phyloP scores from a whole-genome alignment of 1,140 invertebrate genomes.

The Drosophila leontia region DNA sequence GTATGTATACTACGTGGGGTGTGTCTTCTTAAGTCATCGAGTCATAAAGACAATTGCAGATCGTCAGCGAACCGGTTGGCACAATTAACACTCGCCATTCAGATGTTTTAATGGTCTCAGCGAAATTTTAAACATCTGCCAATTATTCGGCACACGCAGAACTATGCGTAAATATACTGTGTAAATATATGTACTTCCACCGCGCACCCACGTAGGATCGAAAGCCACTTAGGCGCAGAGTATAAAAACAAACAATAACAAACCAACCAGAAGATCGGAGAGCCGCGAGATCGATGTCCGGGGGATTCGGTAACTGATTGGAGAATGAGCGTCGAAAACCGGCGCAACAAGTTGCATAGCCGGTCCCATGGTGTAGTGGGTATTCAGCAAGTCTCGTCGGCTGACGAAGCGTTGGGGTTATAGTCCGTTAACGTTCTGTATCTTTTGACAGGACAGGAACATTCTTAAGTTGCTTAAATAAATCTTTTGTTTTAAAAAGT shows the following conservation, averaged over 20 bases:
- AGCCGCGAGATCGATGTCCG: constrained; percentile 40
- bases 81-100: constrained; percentile 24
- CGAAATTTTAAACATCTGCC: constrained; percentile 15
- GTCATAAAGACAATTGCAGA: constrained; percentile 33
- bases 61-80: constrained; percentile 46
- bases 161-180: constrained; percentile 34
- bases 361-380: not conserved
- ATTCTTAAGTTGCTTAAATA: not conserved
- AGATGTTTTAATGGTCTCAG: constrained; percentile 13
- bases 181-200: constrained; percentile 52
- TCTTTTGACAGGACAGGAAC: not conserved
- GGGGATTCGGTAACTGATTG: constrained; percentile 29
- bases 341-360: constrained; percentile 68
- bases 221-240: constrained; percentile 21
- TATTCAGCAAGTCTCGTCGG: not conserved
- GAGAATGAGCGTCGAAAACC: constrained; percentile 52
- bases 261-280: constrained; percentile 28
- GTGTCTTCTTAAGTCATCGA: constrained; percentile 56
- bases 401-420: not conserved
- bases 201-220: constrained; percentile 52
- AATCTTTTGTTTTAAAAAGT: too few species aligned
- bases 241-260: constrained; percentile 48
- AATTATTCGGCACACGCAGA: constrained; percentile 22
- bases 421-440: not conserved
- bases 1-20: constrained; percentile 22